Base-by-base conservation (phyloP, 2,888 invertebrate genomes). In the Lasius fuliginosus region DNA sequence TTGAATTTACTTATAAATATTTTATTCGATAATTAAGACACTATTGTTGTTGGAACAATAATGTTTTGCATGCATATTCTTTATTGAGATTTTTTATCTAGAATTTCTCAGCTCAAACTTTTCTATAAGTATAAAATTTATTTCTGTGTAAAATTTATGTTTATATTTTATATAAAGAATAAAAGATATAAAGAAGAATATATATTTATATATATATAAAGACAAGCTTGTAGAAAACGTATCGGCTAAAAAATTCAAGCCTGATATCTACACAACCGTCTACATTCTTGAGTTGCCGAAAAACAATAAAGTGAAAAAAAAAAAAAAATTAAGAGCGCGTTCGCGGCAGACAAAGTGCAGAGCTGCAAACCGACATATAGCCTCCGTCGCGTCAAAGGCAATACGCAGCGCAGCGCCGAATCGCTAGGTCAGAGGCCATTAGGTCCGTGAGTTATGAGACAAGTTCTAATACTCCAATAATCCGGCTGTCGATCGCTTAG, bases 391-490 rank as follows among this genome's bases (percentile, higher is more conserved):
- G 92, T 94, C 94, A 94, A 94, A 92, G 90, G 92, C 94, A 94
- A 92, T 92, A 90, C 91, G 88, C 87, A 85, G 88, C 87, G 88
- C 82, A 84, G 83, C 74, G 69, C 85, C 73, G 90, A 88, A 87
- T 86, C 86, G 91, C 83, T 83, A 84, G 90, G 89, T 88, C 89
- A 86, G 89, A 92, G 92, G 87, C 94, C 94, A 94, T 94, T 94
- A 94, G 92, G 88, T 89, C 73, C 88, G 91, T 94, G 94, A 94
- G 94, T 94, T 94, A 94, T 94, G 94, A 91, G 94, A 92, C 93
- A 94, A 94, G 93, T 94, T 94, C 92, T 94, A 92, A 94, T 94
- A 94, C 94, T 92, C 93, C 93, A 94, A 94, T 94, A 94, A 94
- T 94, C 94, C 93, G 91, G 92, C 92, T 93, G 93, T 91, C 92